phyloP scores from a whole-genome alignment of 37 sponge, comb jelly and placozoan genomes.

The Theonella swinhoei region DNA sequence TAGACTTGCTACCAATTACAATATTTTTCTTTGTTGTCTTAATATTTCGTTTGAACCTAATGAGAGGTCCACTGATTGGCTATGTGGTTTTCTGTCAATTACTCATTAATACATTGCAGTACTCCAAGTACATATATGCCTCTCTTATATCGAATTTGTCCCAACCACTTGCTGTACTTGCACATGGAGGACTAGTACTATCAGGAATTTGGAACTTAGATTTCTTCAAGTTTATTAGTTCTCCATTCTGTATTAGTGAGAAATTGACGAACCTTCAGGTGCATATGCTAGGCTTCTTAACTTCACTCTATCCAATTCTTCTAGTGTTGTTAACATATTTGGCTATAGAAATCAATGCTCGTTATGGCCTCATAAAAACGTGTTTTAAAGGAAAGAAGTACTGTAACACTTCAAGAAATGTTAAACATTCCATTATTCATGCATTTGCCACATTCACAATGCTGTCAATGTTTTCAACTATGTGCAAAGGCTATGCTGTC shows the following conservation, averaged over 20 bases:
- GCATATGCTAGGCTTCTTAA: neutral
- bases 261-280: conserved; percentile 2
- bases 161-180: neutral
- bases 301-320: neutral
- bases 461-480: conserved; percentile 4
- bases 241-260: conserved; percentile 15
- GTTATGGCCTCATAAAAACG: neutral
- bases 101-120: neutral
- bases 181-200: neutral
- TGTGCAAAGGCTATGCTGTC: neutral
- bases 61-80: neutral
- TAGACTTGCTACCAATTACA: neutral
- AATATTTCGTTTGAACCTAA: neutral
- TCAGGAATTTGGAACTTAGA: conserved; percentile 29
- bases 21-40: neutral
- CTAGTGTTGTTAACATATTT: neutral
- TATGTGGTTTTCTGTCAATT: neutral
- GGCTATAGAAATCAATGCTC: neutral
- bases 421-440: conserved; percentile 10
- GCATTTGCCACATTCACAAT: conserved; percentile 31
- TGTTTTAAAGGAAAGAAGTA: neutral
- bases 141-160: neutral
- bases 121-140: neutral
- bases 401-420: too few relatives aligned
- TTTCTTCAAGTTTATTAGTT: conserved; percentile 9